Base-by-base conservation (phyloP, 1,140 invertebrate genomes). In the Drosophila teissieri region DNA sequence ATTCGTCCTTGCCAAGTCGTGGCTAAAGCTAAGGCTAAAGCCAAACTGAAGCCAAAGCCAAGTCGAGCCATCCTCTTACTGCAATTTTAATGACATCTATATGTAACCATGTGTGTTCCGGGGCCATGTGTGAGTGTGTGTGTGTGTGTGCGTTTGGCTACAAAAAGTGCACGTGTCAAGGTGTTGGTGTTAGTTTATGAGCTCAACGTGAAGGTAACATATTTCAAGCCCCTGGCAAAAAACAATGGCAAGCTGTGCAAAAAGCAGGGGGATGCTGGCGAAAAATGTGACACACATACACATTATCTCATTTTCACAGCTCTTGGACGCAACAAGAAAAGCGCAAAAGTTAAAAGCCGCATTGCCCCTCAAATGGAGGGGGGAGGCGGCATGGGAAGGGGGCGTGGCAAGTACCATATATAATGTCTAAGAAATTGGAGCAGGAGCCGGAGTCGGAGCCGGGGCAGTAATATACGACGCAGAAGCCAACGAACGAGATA, bases 131-230 rank as follows among this genome's bases (percentile, higher is more conserved):
- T 14, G 34, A 14, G 53, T 42, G 54, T 62, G 56, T 76, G 64
- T 40, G 22, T 27, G 24, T 31, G 27, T 31, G 31, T 31, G 31
- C 31, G 77, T 62, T 76, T 73, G 72, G 79, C 79, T 80, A 80
- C 79, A 88, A 88, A 89, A 84, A 89, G 73, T 58, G 84, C 77
- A 84, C 84, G 80, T 88, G 84, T 89, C 84, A 89, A 89, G 84
- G 84, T 88, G 84, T 84, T 89, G 79, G 84, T 88, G 84, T 90
- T 88, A 89, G 84, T 88, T 88, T 88, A 88, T 88, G 84, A 88
- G 84, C 84, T 84, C 85, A 89, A 90, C 84, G 80, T 89, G 77
- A 89, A 89, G 85, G 85, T 73, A 89, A 88, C 84, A 88, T 88
- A 88, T 88, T 88, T 88, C 85, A 88, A 89, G 85, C 80, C 80